A percentile compares a stretch with the other conserved stretches of the same genome.
Conservation (phyloP, 2,113 vertebrate species). For the Anoura caudifer region DNA sequence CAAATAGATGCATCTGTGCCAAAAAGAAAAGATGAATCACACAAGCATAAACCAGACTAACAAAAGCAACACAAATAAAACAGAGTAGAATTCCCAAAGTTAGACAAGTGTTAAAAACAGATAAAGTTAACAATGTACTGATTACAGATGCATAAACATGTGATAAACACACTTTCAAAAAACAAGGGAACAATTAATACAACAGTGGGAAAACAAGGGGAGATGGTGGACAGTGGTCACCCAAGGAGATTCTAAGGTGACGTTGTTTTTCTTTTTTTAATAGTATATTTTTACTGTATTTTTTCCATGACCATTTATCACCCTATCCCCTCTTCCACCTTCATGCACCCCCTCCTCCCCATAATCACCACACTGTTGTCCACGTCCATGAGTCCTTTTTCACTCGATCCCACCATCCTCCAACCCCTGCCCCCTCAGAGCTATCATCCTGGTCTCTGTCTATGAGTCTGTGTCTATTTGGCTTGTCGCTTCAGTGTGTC, state of each 20-base stretch:
- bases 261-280: background rate
- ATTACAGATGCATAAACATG: background rate
- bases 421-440: no score
- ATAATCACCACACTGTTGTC: no score
- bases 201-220: background rate
- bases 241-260: background rate
- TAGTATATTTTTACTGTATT: no score
- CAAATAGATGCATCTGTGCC: no score
- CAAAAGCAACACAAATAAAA: conserved; percentile 9
- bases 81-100: background rate
- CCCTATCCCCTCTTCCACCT: no score
- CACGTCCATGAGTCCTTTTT: no score
- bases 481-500: no score
- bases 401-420: no score
- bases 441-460: no score
- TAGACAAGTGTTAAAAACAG: background rate
- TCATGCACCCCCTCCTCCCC: no score
- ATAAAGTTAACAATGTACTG: background rate
- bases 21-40: background rate
- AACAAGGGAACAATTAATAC: background rate
- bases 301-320: no score
- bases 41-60: background rate
- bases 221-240: background rate
- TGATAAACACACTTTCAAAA: background rate
- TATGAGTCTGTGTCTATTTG: no score